phyloP scores from a whole-genome alignment of 1,140 invertebrate species.

The Procambarus clarkii region DNA sequence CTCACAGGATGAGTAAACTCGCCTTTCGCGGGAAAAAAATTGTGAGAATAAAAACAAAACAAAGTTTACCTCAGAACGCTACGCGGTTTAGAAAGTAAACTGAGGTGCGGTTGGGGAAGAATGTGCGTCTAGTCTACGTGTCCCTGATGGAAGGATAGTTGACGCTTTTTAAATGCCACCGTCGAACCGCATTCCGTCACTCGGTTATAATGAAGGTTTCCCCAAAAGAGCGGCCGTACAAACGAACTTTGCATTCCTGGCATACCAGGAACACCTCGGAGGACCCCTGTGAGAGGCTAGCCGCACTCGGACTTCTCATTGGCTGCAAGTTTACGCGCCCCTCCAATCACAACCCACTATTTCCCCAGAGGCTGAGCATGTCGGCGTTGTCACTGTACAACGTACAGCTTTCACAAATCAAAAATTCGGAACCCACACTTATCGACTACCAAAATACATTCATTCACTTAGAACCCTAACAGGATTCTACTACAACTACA shows the following conservation, averaged over 20 bases:
- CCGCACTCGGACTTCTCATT: conserved; percentile 31
- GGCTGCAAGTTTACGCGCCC: conserved; percentile 39
- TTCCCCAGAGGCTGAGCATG: background rate
- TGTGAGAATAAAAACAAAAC: no score
- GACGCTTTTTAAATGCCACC: conserved; percentile 56
- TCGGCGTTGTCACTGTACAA: background rate
- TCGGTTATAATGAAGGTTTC: conserved; percentile 57
- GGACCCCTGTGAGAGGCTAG: conserved; percentile 57
- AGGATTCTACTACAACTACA: no score
- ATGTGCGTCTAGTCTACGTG: conserved; percentile 13
- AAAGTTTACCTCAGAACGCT: background rate
- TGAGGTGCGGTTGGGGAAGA: conserved; percentile 2
- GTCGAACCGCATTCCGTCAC: conserved; percentile 43
- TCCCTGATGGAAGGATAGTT: conserved; percentile 34
- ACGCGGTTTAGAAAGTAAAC: background rate
- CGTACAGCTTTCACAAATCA: background rate
- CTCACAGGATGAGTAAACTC: no score
- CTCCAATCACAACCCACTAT: conserved; percentile 39
- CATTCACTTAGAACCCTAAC: no score
- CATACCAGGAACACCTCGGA: conserved; percentile 25
- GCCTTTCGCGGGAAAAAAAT: no score
- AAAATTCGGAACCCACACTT: no score
- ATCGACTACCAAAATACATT: no score
- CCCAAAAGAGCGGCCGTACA: conserved; percentile 53
- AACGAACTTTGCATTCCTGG: conserved; percentile 51